Evolutionary conservation across 1,140 invertebrate genomes (phyloP), one percentile per base, ranked within the genome.

Genomic region (Drosophila seguyi): DNA sequence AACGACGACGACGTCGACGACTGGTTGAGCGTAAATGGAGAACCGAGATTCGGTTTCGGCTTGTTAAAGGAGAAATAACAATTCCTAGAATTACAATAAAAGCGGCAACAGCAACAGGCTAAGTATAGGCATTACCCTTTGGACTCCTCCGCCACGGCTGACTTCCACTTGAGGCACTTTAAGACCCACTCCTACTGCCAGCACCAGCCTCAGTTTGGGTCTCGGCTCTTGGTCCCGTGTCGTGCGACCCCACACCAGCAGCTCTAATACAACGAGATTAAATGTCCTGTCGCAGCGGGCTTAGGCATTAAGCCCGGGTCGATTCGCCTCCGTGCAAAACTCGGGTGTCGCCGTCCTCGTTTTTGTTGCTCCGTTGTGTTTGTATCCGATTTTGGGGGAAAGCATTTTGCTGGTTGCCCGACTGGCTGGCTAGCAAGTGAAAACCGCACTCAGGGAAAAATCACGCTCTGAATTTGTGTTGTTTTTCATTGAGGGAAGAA

Each of bases 21-120:
- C 50, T 53, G 50, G 52, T 18, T 53, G 52, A 11, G 50, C 45
- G 59, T 66, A 78, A 78, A 61, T 59, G 71, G 73, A 66, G 29
- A 39, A 45, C 74, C 47, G 67, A 71, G 84, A 83, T 83, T 83
- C 53, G 76, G 76, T 80, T 88, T 84, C 68, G 77, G 76, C 85
- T 90, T 88, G 84, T 84, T 88, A 80, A 88, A 77, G 85, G 83
- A 59, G 66, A 79, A 84, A 88, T 87, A 87, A 87, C 84, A 80
- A 88, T 87, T 88, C 80, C 67, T 84, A 73, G 84, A 84, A 87
- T 87, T 78, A 88, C 84, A 90, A 88, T 87, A 88, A 87, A 86
- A 87, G 80, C 73, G 77, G 62, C 76, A 60, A 75, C 53, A 75
- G 83, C 83, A 83, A 83, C 84, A 87, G 76, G 73, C 73, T 76